Evolutionary conservation across 2,888 invertebrate species (phyloP).

Genomic region (Tiliacea aurago): DNA sequence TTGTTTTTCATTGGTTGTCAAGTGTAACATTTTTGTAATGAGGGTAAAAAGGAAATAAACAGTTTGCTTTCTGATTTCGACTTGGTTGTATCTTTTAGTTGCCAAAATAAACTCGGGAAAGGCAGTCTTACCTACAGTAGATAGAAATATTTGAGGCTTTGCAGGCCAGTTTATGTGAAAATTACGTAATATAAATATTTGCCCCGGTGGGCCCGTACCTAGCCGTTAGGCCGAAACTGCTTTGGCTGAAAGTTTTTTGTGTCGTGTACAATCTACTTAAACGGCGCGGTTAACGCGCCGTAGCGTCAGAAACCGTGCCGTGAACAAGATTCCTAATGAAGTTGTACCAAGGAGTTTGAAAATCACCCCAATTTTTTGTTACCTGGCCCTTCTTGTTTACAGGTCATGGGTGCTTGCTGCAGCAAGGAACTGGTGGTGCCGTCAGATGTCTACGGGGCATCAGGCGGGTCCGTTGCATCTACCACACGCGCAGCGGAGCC

Average conservation of each 20-base stretch:
- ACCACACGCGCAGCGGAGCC: conserved; percentile 66
- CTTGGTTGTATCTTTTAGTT: too few species aligned
- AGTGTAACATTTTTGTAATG: too few species aligned
- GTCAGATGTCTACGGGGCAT: conserved; percentile 85
- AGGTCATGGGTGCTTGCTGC: conserved; percentile 94
- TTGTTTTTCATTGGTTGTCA: too few species aligned
- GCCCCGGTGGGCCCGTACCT: neutral
- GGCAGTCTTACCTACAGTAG: too few species aligned
- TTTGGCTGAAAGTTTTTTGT: neutral
- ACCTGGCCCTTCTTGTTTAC: conserved; percentile 8
- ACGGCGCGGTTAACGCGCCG: too few species aligned
- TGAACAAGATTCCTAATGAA: neutral
- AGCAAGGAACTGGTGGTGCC: conserved; percentile 92
- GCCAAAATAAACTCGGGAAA: too few species aligned
- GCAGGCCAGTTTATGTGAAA: neutral
- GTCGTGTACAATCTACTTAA: neutral
- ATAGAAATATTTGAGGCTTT: neutral
- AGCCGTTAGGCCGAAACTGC: neutral
- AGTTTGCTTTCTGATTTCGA: too few species aligned
- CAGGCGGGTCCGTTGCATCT: conserved; percentile 60
- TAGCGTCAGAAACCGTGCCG: neutral
- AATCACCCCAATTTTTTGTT: neutral
- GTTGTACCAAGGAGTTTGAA: neutral
- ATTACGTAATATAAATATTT: neutral
- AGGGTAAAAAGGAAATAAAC: too few species aligned